A percentile compares a stretch with the other conserved stretches of the same genome.
These are phyloP conservation scores for Eucidaris tribuloides DNA, from an alignment of 35 echinoderm and acorn worm species.

Conservation along the genomic window DNA sequence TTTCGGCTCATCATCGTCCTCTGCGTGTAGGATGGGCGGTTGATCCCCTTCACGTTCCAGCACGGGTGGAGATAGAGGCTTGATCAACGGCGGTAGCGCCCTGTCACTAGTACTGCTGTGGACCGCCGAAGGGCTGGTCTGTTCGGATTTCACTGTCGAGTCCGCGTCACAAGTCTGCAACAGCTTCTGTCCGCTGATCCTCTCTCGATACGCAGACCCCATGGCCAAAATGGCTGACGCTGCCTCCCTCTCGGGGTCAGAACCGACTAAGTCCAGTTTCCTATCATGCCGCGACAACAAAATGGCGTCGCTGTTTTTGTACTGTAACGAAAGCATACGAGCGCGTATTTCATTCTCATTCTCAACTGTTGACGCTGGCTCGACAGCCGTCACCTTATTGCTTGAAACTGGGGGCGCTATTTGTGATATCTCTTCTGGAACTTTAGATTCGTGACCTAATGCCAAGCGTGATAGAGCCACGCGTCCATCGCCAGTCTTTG, in stretches of 20 bases:
- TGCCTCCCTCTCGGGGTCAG: neutral
- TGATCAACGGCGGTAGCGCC: neutral
- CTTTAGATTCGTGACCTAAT: no score
- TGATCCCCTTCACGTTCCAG: conserved; percentile 1
- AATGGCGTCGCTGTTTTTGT: conserved; percentile 13
- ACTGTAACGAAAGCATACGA: conserved; percentile 10
- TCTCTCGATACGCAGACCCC: neutral
- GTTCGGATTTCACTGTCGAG: conserved; percentile 17
- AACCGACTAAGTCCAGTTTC: neutral
- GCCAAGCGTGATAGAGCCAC: no score
- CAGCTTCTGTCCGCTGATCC: neutral
- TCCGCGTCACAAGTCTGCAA: conserved; percentile 16
- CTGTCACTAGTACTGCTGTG: conserved; percentile 12
- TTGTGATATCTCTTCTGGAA: no score
- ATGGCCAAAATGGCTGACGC: neutral
- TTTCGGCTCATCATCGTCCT: neutral
- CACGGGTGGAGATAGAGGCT: conserved; percentile 2
- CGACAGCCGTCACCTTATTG: no score
- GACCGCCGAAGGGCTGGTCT: neutral
- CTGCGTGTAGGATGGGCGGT: neutral
- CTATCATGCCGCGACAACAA: neutral
- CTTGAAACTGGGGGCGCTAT: no score
- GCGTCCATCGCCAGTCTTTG: no score
- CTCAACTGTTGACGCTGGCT: neutral
- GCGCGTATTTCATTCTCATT: conserved; percentile 1